These are phyloP conservation scores for Nephila pilipes DNA, from an alignment of 1,140 invertebrate genomes.

Conservation along the genomic window DNA sequence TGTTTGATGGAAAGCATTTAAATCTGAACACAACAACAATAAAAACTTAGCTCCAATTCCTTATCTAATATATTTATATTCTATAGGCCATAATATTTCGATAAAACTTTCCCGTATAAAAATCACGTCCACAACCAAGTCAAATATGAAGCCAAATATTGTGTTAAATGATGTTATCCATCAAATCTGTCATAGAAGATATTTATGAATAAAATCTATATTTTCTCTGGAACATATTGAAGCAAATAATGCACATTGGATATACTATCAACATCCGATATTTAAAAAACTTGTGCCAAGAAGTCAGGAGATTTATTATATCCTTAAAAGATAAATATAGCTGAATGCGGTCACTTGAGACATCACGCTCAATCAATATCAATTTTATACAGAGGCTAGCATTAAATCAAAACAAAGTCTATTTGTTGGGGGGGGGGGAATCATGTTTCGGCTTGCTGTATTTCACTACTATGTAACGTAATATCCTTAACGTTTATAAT, in stretches of 20 bases:
- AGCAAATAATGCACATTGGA: background rate
- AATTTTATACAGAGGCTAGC: constrained; percentile 44
- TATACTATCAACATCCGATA: background rate
- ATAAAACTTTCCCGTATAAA: too few species aligned
- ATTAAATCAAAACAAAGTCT: background rate
- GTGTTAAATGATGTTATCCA: background rate
- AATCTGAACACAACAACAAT: too few species aligned
- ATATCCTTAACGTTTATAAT: too few species aligned
- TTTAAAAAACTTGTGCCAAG: constrained; percentile 29
- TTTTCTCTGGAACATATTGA: background rate
- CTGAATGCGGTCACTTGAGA: constrained; percentile 37
- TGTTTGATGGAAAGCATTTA: too few species aligned
- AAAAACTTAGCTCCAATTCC: too few species aligned
- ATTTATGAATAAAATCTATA: constrained; percentile 43
- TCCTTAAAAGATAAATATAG: constrained; percentile 9
- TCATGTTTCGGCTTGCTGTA: background rate
- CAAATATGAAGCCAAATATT: too few species aligned
- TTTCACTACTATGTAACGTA: background rate
- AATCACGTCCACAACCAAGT: too few species aligned
- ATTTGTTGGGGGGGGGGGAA: background rate
- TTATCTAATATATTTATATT: too few species aligned
- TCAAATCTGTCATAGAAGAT: background rate
- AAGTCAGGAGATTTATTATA: constrained; percentile 49
- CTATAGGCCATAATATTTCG: too few species aligned
- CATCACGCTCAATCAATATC: constrained; percentile 54